phyloP scores from a whole-genome alignment of 1,140 invertebrate genomes.

The Asbolus verrucosus region DNA sequence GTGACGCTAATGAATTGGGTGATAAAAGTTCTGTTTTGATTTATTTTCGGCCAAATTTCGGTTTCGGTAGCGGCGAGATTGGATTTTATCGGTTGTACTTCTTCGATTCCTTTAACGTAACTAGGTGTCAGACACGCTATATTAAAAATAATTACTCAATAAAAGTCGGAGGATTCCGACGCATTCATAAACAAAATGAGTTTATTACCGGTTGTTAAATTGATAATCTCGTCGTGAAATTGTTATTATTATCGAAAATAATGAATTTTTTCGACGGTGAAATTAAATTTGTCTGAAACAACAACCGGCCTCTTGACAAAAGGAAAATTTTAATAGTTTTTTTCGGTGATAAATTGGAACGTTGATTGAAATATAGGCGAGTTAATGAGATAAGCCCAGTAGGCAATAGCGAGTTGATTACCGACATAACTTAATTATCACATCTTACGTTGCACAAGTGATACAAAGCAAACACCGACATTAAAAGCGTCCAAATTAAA shows the following conservation, averaged over 20 bases:
- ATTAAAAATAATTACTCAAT: slow-evolving; percentile 57
- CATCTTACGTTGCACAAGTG: slow-evolving; percentile 43
- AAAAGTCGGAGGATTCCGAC: slow-evolving; percentile 47
- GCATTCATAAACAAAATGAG: slow-evolving; percentile 32
- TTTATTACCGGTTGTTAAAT: slow-evolving; percentile 49
- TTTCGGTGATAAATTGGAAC: slow-evolving; percentile 42
- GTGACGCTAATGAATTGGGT: slow-evolving; percentile 29
- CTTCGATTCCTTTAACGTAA: slow-evolving; percentile 47
- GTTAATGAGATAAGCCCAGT: slow-evolving; percentile 48
- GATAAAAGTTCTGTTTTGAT: slow-evolving; percentile 28
- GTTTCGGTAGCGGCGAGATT: slow-evolving; percentile 36
- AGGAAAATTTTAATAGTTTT: slow-evolving; percentile 21
- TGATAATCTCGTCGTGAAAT: slow-evolving; percentile 49
- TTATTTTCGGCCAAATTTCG: slow-evolving; percentile 14
- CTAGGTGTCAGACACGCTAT: slow-evolving; percentile 52
- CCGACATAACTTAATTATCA: slow-evolving; percentile 45
- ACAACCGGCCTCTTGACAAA: slow-evolving; percentile 21
- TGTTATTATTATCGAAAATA: slow-evolving; percentile 38
- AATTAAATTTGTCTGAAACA: slow-evolving; percentile 36
- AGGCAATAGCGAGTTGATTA: slow-evolving; percentile 39
- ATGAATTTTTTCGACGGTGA: slow-evolving; percentile 24
- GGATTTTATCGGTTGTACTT: slow-evolving; percentile 46
- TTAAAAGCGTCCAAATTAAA: slow-evolving; percentile 17
- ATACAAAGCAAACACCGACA: slow-evolving; percentile 32
- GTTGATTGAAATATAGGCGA: slow-evolving; percentile 47